Evolutionary conservation across 2,113 vertebrate species (phyloP).

Genomic region (Pungitius pungitius): DNA sequence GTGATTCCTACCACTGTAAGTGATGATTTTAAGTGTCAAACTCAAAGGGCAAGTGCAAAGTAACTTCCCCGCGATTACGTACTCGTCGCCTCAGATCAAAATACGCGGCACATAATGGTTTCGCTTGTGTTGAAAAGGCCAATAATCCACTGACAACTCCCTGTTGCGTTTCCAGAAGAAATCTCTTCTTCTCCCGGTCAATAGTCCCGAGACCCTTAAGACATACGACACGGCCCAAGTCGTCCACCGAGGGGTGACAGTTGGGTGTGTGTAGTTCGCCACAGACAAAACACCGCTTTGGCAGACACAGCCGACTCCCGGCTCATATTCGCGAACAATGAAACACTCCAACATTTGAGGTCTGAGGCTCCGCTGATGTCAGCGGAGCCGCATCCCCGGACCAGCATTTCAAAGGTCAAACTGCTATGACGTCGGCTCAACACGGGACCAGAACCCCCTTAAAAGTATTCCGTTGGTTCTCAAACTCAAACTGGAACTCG

Average conservation of each 20-base stretch:
- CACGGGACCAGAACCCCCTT: slow-evolving; percentile 8
- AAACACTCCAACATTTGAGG: slow-evolving; percentile 40
- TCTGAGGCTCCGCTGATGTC: slow-evolving; percentile 48
- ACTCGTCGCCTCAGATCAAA: slow-evolving; percentile 61
- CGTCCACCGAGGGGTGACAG: slow-evolving; percentile 61
- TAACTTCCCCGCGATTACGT: slow-evolving; percentile 54
- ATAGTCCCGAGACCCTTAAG: slow-evolving; percentile 25
- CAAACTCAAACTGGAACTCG: not conserved
- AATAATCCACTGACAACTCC: slow-evolving; percentile 42
- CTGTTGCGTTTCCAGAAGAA: slow-evolving; percentile 41
- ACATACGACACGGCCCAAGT: slow-evolving; percentile 43
- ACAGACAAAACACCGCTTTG: slow-evolving; percentile 72
- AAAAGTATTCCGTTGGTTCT: not conserved
- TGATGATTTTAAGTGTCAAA: slow-evolving; percentile 41
- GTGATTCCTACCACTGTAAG: slow-evolving; percentile 40
- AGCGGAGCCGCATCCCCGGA: slow-evolving; percentile 13
- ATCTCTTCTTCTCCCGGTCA: slow-evolving; percentile 31
- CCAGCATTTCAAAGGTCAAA: slow-evolving; percentile 30
- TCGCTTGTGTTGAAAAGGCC: slow-evolving; percentile 39
- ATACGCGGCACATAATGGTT: slow-evolving; percentile 54
- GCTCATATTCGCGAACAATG: slow-evolving; percentile 53
- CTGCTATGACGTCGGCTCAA: slow-evolving; percentile 28
- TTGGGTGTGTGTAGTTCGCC: slow-evolving; percentile 58
- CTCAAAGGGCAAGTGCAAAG: slow-evolving; percentile 48
- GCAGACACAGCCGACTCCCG: slow-evolving; percentile 49